Evolutionary conservation across 2,888 invertebrate species (phyloP).

Genomic region (Muschampia plurimacula): DNA sequence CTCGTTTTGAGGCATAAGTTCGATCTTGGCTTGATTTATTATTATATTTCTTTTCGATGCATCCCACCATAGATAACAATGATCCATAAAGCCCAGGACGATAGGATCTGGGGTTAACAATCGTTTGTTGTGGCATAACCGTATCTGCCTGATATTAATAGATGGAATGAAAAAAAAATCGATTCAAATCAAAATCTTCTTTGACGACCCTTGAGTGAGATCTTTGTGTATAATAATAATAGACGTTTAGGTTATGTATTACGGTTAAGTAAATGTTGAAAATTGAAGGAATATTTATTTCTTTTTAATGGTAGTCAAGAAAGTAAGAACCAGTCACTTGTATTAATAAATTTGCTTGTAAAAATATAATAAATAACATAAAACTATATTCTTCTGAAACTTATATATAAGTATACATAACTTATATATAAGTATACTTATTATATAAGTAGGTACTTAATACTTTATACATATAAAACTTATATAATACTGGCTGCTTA

Average conservation of each 20-base stretch:
- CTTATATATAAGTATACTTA: too few relatives aligned
- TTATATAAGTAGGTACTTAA: too few relatives aligned
- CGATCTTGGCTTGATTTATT: neutral
- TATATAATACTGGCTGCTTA: too few relatives aligned
- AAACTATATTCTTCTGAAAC: too few relatives aligned
- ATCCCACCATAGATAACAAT: slow-evolving; percentile 68
- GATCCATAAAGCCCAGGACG: slow-evolving; percentile 62
- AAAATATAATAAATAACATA: too few relatives aligned
- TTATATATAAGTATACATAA: too few relatives aligned
- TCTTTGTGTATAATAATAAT: slow-evolving; percentile 1
- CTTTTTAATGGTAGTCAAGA: neutral
- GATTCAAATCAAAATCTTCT: slow-evolving; percentile 50
- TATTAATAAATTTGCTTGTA: too few relatives aligned
- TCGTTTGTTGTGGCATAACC: slow-evolving; percentile 64
- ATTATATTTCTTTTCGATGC: slow-evolving; percentile 52
- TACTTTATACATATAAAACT: too few relatives aligned
- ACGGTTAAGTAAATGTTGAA: neutral
- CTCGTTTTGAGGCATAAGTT: neutral
- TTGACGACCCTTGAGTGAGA: slow-evolving; percentile 10
- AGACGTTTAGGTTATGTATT: neutral
- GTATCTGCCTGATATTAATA: slow-evolving; percentile 69
- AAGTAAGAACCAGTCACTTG: neutral
- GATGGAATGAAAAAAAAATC: slow-evolving; percentile 62
- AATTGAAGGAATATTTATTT: neutral
- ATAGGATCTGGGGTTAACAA: slow-evolving; percentile 76